Conservation (phyloP, 2,888 invertebrate genomes). For the Melieria picta region DNA sequence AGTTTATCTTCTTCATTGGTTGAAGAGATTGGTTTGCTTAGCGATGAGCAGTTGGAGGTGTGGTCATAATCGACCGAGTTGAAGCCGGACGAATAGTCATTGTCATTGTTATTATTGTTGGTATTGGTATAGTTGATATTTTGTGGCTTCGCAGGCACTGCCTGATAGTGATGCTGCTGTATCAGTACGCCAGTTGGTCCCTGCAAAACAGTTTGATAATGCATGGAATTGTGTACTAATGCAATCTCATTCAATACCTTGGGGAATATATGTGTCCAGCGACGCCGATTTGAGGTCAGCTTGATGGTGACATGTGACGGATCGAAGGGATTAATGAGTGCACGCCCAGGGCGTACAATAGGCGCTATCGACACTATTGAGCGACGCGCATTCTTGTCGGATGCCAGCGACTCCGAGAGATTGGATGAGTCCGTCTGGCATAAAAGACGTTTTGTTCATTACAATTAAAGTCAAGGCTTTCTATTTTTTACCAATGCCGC, state of each 20-base stretch:
- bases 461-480: background rate
- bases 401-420: conserved; percentile 62
- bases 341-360: conserved; percentile 78
- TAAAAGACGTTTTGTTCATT: conserved; percentile 17
- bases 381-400: conserved; percentile 61
- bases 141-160: conserved; percentile 70
- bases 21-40: conserved; percentile 53
- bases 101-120: conserved; percentile 51
- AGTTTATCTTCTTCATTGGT: conserved; percentile 52
- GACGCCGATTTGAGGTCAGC: conserved; percentile 90
- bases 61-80: conserved; percentile 61
- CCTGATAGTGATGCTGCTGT: conserved; percentile 93
- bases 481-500: conserved; percentile 59
- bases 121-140: conserved; percentile 45
- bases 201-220: conserved; percentile 51
- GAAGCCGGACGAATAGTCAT: conserved; percentile 52
- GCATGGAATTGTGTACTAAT: conserved; percentile 21
- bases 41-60: conserved; percentile 56
- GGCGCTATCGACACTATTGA: conserved; percentile 68
- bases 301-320: conserved; percentile 97
- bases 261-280: conserved; percentile 99
- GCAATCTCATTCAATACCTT: conserved; percentile 66
- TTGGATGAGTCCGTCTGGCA: conserved; percentile 57
- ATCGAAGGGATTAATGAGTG: conserved; percentile 97
- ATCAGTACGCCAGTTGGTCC: conserved; percentile 90